phyloP scores from a whole-genome alignment of 2,797 vertebrate species.

The Sternotherus odoratus region DNA sequence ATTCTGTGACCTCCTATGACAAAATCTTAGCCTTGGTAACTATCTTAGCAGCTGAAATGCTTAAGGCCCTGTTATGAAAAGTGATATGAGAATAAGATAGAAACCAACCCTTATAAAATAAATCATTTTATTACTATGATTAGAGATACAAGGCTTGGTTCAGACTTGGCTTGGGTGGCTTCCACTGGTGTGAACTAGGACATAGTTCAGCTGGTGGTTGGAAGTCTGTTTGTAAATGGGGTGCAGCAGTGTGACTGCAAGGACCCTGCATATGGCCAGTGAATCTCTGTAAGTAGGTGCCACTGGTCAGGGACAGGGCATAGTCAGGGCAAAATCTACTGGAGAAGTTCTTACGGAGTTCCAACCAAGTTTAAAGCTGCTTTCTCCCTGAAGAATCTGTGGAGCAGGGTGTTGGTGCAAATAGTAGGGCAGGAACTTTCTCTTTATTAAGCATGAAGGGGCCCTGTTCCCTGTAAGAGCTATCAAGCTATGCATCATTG shows the following conservation, averaged over 20 bases:
- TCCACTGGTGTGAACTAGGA: not conserved
- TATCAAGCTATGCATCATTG: not conserved
- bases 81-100: not conserved
- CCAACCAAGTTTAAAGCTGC: not conserved
- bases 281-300: not conserved
- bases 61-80: not conserved
- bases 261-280: not conserved
- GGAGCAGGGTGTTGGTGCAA: not conserved
- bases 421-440: not conserved
- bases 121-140: not conserved
- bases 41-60: not conserved
- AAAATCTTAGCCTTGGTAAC: too few species aligned
- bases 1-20: too few species aligned
- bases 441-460: not conserved
- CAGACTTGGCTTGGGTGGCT: not conserved
- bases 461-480: not conserved
- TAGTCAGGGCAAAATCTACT: not conserved
- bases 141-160: not conserved
- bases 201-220: not conserved
- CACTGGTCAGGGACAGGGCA: not conserved
- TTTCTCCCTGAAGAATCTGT: not conserved
- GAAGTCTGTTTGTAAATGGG: not conserved
- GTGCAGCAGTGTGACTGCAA: not conserved
- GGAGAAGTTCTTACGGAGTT: not conserved
- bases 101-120: not conserved